Conservation (phyloP, 2,888 invertebrate genomes). For the Tholera decimalis region DNA sequence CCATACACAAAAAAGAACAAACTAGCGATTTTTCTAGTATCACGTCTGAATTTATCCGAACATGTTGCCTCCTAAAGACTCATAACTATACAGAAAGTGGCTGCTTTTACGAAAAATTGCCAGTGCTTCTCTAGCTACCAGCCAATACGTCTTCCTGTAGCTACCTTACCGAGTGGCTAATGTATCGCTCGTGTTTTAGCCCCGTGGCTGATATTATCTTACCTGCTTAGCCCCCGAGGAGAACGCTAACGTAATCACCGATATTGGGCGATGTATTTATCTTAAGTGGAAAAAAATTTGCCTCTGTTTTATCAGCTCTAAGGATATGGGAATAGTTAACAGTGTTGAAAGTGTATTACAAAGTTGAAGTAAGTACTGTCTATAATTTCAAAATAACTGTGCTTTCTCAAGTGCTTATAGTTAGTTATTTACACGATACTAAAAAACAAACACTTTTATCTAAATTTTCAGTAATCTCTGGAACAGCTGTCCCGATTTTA, state of each 20-base stretch:
- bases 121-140: neutral
- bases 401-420: too few species aligned
- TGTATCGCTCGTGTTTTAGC: conserved; percentile 41
- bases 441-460: too few species aligned
- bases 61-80: too few species aligned
- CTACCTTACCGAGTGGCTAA: conserved; percentile 10
- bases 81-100: too few species aligned
- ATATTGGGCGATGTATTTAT: conserved; percentile 38
- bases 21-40: too few species aligned
- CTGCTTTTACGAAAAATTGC: neutral
- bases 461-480: too few species aligned
- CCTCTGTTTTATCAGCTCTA: neutral
- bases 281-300: conserved; percentile 26
- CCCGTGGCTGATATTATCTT: conserved; percentile 34
- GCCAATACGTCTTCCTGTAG: conserved; percentile 31
- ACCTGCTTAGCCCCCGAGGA: conserved; percentile 22
- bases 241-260: conserved; percentile 19
- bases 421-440: too few species aligned
- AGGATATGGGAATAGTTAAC: neutral
- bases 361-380: neutral
- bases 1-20: too few species aligned
- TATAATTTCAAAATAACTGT: too few species aligned
- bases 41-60: too few species aligned
- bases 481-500: too few species aligned
- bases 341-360: neutral